phyloP scores from a whole-genome alignment of 2,113 vertebrate species.

The Eretmochelys imbricata region DNA sequence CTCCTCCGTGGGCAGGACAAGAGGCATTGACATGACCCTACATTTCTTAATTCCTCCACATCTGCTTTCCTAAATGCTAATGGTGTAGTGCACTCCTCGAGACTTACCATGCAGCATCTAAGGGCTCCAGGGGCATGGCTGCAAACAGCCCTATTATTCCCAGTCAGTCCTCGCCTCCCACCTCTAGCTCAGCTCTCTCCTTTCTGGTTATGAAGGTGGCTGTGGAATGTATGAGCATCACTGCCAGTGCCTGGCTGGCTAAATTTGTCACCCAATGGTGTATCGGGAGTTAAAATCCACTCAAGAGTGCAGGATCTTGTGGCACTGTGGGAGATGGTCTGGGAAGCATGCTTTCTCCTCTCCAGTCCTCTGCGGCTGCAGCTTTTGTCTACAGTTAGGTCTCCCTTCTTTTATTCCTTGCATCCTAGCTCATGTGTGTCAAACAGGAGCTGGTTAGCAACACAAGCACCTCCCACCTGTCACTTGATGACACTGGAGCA shows the following conservation, averaged over 20 bases:
- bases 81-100: background rate
- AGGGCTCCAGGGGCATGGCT: background rate
- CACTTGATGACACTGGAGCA: background rate
- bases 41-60: background rate
- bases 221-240: background rate
- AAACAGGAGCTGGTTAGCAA: background rate
- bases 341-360: background rate
- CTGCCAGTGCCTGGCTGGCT: background rate
- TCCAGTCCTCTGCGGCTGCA: background rate
- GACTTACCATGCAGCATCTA: background rate
- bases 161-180: background rate
- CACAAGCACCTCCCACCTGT: background rate
- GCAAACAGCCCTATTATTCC: background rate
- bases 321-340: background rate
- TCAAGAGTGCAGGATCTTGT: background rate
- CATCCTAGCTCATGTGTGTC: background rate
- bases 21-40: background rate
- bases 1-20: background rate
- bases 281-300: background rate
- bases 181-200: background rate
- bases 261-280: fast-evolving
- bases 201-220: background rate
- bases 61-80: background rate
- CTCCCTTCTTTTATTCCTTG: background rate
- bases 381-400: background rate